Base-by-base conservation (phyloP, 2,797 vertebrate genomes). In the Gephyroberyx darwinii region DNA sequence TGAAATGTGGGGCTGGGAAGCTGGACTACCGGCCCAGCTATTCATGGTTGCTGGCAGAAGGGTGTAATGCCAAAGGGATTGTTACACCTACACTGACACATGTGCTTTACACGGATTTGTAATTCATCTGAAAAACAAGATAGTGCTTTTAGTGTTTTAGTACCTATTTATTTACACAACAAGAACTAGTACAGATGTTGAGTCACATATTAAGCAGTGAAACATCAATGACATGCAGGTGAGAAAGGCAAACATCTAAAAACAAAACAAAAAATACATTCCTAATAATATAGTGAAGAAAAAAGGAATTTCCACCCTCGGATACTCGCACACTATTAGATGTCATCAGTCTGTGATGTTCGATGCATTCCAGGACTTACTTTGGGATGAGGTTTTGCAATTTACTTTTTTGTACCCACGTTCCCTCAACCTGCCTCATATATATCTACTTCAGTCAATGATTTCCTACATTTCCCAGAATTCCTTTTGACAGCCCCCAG, bases 1-100 rank as follows among this genome's bases (percentile, higher is more conserved):
- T 74, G 74, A 64, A 74, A 74, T 43, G 65, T 31, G 19, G 54
- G 41, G 30, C 71, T 20, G 26, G 37, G 63, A 78, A 72, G 73
- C 69, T 31, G 75, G 47, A 86, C 82, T 70, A 83, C 57, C 75
- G 67, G 75, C 88, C 75, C 51, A 53, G 53, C 45, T 69, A 74
- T 67, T 69, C 65, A 70, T 17, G 70, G 71, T 13, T 3, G 12
- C 63, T 33, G 52, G 52, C 61, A 61, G 56, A 19, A 60, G 30
- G 47, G n/a, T n/a, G n/a, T n/a, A n/a, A n/a, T n/a, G n/a, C 78
- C 77, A 72, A 65, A 69, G 35, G 52, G 30, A 35, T 43, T 19
- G 45, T 30, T 45, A n/a, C 14, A 16, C 47, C 1, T 60, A 54
- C 26, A 62, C 22, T 14, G 37, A 68, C 69, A 72, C 26, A 14